Percentiles rank a stretch among this genome's conserved stretches.
These are phyloP conservation scores for Tragelaphus imberbis DNA, from an alignment of 2,113 vertebrate species.

Conservation along the genomic window DNA sequence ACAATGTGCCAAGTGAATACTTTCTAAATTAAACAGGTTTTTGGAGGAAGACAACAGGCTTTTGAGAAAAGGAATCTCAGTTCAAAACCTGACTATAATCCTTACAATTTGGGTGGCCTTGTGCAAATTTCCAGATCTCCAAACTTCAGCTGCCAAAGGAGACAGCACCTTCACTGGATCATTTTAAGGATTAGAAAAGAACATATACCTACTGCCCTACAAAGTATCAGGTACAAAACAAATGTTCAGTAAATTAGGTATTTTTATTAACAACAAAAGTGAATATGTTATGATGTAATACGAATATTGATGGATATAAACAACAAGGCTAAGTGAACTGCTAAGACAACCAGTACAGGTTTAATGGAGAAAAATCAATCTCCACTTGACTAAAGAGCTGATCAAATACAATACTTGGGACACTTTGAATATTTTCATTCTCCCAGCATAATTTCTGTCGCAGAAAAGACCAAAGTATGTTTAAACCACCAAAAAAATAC, in stretches of 20 bases:
- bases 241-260: background rate
- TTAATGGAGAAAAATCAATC: background rate
- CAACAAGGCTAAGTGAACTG: background rate
- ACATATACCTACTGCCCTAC: background rate
- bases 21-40: background rate
- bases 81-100: background rate
- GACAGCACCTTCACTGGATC: background rate
- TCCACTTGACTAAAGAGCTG: background rate
- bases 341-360: background rate
- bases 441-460: background rate
- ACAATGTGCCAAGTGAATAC: background rate
- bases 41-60: background rate
- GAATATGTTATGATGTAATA: background rate
- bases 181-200: slow-evolving; percentile 6
- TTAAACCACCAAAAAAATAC: background rate
- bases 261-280: background rate
- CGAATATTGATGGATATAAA: background rate
- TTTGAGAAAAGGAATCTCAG: slow-evolving; percentile 21
- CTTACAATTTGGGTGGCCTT: background rate
- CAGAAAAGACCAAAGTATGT: background rate
- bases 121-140: background rate
- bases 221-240: background rate
- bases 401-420: background rate
- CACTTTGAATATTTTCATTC: background rate
- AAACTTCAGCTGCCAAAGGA: background rate